phyloP scores from a whole-genome alignment of 2,888 invertebrate genomes.

The Glyphotaelius pellucidus region DNA sequence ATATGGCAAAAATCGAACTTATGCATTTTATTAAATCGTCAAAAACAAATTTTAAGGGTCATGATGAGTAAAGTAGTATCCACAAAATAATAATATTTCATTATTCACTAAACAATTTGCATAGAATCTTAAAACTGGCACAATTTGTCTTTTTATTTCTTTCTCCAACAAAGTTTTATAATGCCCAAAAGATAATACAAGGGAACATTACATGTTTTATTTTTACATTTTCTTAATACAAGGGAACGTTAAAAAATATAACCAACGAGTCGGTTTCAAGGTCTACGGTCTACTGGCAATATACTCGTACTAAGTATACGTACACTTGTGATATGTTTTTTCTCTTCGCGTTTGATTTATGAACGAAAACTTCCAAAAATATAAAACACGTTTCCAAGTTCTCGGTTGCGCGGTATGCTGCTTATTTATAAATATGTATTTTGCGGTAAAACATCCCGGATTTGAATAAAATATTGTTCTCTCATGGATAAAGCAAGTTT shows the following conservation, averaged over 20 bases:
- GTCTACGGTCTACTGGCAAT: background rate
- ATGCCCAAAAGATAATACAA: background rate
- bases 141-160: background rate
- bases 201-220: background rate
- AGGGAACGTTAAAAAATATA: background rate
- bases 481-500: conserved; percentile 12
- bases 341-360: conserved; percentile 23
- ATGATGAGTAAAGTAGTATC: background rate
- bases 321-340: background rate
- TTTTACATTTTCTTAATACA: background rate
- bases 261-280: background rate
- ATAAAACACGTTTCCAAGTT: conserved; percentile 20
- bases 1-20: no score
- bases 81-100: background rate
- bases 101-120: background rate
- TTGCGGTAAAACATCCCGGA: background rate
- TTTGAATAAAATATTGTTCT: conserved; percentile 23
- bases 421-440: background rate
- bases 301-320: background rate
- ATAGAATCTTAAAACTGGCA: background rate
- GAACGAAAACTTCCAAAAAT: background rate
- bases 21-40: no score
- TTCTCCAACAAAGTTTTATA: background rate
- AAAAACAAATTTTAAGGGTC: no score
- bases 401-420: background rate